Base-by-base conservation (phyloP, 2,797 vertebrate species). In the Vireo griseus region DNA sequence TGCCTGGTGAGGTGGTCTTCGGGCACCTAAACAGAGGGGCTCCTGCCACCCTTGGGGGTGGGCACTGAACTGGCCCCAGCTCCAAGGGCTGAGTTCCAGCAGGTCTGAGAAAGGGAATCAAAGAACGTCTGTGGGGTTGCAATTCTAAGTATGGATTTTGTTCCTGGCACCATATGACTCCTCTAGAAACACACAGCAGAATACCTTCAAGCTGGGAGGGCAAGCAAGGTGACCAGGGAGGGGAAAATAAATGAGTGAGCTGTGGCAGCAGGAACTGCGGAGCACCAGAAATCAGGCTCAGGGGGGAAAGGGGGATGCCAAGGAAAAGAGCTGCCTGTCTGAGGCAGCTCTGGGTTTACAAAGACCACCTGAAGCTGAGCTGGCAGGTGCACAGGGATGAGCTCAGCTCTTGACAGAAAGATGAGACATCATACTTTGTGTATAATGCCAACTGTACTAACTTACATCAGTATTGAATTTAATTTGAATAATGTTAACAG, bases 401-500 rank as follows among this genome's bases (percentile, higher is more conserved):
- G 77, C 78, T 91, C 62, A 71, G 71, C 65, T 93, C 62, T 77
- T 85, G 80, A 92, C 2, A 2, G 86, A 78, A 82, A 71, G 83
- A 79, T 17, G 68, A 93, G 87, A 81, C 72, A 63, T 87, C 81
- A 18, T 74, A 93, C 68, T 94, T 84, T 22, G 31, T 74, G 52
- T 67, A 9, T 59, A 82, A 73, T 85, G 77, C 78, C 65, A 91
- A 83, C 72, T 29, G 28, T 50, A 80, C 67, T 90, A 85, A 90
- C 62, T 92, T 93, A 69, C 45, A 86, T 39, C 78, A 78, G 76
- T 40, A 72, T 71, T 80, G 85, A 92, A 86, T 96, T 95, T 91
- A 83, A 94, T 96, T 86, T 95, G 86, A 96, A 92, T 94, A 88
- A 95, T 24, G 71, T 71, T 94, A 95, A 88, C 91, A 73, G 90